Evolutionary conservation across 1,140 invertebrate species (phyloP).

Genomic region (Temnothorax nylanderi): DNA sequence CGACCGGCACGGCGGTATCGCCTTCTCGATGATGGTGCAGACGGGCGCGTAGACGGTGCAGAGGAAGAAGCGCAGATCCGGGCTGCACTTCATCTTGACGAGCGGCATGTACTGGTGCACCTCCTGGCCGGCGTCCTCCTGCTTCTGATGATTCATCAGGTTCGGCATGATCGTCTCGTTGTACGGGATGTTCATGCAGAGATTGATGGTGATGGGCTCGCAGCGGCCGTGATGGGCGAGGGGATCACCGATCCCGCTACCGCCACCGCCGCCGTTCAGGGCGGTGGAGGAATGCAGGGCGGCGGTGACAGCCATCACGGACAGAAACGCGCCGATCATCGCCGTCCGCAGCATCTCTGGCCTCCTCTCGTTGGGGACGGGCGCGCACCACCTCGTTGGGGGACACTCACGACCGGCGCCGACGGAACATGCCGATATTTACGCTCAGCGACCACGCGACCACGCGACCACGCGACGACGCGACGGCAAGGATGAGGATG

Average conservation of each 20-base stretch:
- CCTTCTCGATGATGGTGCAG: constrained; percentile 96
- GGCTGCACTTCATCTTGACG: constrained; percentile 98
- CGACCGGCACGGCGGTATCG: constrained; percentile 96
- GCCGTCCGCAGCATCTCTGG: constrained; percentile 46
- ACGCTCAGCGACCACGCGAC: neutral
- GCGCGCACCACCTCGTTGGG: constrained; percentile 19
- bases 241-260: constrained; percentile 79
- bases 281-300: constrained; percentile 63
- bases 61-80: constrained; percentile 97
- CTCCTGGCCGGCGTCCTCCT: constrained; percentile 97
- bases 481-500: too few relatives aligned
- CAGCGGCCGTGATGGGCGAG: constrained; percentile 93
- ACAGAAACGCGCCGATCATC: constrained; percentile 43
- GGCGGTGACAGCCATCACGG: constrained; percentile 35
- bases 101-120: constrained; percentile 97
- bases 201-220: constrained; percentile 96
- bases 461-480: neutral
- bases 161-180: constrained; percentile 99
- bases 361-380: neutral
- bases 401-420: constrained; percentile 39
- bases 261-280: neutral
- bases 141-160: constrained; percentile 95
- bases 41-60: constrained; percentile 98
- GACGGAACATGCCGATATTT: constrained; percentile 48
- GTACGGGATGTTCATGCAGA: constrained; percentile 97